Evolutionary conservation across 2,888 invertebrate species (phyloP).

Genomic region (Caenorhabditis zanzibari): DNA sequence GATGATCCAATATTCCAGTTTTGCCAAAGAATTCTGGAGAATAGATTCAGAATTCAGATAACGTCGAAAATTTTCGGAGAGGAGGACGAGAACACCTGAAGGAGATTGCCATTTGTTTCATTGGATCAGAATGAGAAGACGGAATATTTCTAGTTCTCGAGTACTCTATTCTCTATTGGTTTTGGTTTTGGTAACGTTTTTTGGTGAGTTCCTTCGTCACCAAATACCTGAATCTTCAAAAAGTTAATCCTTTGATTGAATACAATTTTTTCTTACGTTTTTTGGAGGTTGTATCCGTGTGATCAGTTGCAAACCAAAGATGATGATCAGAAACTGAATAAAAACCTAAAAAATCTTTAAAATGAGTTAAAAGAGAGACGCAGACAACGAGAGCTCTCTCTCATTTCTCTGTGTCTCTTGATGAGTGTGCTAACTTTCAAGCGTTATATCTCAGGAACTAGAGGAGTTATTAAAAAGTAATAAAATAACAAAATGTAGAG

Average conservation of each 20-base stretch:
- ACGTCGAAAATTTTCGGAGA: background rate
- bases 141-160: conserved; percentile 12
- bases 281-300: too few relatives aligned
- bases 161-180: conserved; percentile 36
- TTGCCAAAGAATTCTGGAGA: background rate
- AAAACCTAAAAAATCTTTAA: too few relatives aligned
- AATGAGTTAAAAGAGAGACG: too few relatives aligned
- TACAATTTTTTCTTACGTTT: too few relatives aligned
- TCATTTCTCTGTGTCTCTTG: too few relatives aligned
- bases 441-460: background rate
- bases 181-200: conserved; percentile 35
- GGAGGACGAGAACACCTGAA: background rate
- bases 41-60: background rate
- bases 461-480: background rate
- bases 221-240: too few relatives aligned
- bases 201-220: conserved; percentile 34
- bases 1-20: background rate
- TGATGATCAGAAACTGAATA: too few relatives aligned
- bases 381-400: too few relatives aligned
- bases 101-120: conserved; percentile 7
- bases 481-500: background rate
- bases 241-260: too few relatives aligned
- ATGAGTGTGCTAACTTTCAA: too few relatives aligned
- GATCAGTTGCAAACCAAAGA: background rate
- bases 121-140: conserved; percentile 25